Percentiles rank a stretch among this genome's conserved stretches.
phyloP scores from a whole-genome alignment of 2,888 invertebrate species.

The Amphimallon solstitiale region DNA sequence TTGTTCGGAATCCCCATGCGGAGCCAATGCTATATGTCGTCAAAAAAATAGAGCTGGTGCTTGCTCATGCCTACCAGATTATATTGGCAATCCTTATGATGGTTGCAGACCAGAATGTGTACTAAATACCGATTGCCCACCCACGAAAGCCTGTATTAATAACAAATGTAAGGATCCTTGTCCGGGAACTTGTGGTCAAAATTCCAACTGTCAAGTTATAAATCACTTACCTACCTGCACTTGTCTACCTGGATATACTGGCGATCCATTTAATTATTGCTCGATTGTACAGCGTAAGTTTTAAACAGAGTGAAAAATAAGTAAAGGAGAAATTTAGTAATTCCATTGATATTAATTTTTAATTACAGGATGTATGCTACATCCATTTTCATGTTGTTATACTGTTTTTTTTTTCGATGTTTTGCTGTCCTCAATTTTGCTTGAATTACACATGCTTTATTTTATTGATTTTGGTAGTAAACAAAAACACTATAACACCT shows the following conservation, averaged over 20 bases:
- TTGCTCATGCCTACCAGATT: conserved; percentile 73
- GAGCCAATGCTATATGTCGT: conserved; percentile 72
- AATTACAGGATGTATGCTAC: too few relatives aligned
- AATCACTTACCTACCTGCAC: conserved; percentile 75
- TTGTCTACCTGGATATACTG: conserved; percentile 70
- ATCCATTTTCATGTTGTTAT: too few relatives aligned
- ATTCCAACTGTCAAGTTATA: conserved; percentile 75
- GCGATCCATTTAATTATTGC: conserved; percentile 76
- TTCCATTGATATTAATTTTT: too few relatives aligned
- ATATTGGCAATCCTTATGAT: conserved; percentile 77
- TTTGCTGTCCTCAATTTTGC: too few relatives aligned
- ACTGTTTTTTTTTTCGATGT: too few relatives aligned
- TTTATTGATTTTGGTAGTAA: too few relatives aligned
- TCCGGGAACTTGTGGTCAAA: conserved; percentile 75
- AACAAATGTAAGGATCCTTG: conserved; percentile 79
- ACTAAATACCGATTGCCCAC: conserved; percentile 73
- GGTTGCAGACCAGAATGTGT: conserved; percentile 78
- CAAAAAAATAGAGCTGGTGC: conserved; percentile 70
- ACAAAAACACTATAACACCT: too few relatives aligned
- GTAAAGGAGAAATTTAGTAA: too few relatives aligned
- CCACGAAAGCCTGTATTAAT: conserved; percentile 74
- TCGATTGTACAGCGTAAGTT: conserved; percentile 66
- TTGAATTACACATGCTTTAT: too few relatives aligned
- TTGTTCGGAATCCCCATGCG: conserved; percentile 72
- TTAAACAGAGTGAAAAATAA: too few relatives aligned